Base-by-base conservation (phyloP, 2,113 vertebrate species). In the Rhizomys pruinosus region DNA sequence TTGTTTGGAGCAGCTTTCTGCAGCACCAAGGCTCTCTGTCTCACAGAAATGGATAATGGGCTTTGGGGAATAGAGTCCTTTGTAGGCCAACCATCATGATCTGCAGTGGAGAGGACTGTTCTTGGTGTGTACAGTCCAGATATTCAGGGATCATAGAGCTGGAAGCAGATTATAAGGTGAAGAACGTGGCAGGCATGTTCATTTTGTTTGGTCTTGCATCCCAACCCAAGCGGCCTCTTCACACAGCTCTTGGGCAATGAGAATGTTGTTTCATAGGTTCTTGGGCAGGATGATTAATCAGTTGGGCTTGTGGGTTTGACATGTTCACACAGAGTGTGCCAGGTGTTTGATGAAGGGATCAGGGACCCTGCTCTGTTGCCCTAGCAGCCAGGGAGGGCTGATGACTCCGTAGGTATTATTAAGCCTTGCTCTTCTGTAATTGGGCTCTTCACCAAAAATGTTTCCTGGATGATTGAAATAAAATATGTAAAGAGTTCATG, bases 391-490 rank as follows among this genome's bases (percentile, higher is more conserved):
- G 63, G 61, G 69, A 90, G 77, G 71, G 73, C 64, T 1, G 27
- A 52, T 11, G 57, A 29, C 20, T 66, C 85, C 22, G 1, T 0
- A 20, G 74, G 64, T 52, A 1, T 2, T 47, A 55, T 52, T 16
- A 61, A 63, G 39, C 47, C 71, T 85, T 32, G 77, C 72, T 86
- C 20, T 91, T 74, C 29, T 32, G 4, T 82, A 6, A 0, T 66
- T 72, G 44, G 20, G n/a, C 5, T 63, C 15, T 64, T 55, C 61
- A 37, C 17, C 16, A 34, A 12, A 16, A 32, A 25, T 57, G 34
- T 93, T 80, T 95, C 66, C 47, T 93, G n/a, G 37, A 39, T 80
- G 87, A 93, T 82, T 66, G 44, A 95, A 95, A 86, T 91, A 73
- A 92, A 92, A 90, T 85, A 78, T 59, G 73, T 80, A 57, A 95